Conservation (phyloP, 2,888 invertebrate genomes). For the Andrena bucephala region DNA sequence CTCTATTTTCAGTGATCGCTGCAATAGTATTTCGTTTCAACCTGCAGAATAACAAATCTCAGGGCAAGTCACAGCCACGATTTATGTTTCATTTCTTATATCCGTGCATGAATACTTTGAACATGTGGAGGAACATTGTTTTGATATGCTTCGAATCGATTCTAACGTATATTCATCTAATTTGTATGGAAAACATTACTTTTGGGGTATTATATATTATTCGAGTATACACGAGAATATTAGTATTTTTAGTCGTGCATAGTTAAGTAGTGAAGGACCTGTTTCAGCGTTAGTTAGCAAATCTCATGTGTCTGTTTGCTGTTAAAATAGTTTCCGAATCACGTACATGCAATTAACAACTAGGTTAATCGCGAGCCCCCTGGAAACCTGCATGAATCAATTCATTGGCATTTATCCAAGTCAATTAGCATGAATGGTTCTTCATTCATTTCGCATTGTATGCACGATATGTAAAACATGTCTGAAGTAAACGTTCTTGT, state of each 20-base stretch:
- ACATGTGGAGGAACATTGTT: too few species aligned
- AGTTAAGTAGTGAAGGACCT: too few species aligned
- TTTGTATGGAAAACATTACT: too few species aligned
- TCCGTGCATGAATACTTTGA: too few species aligned
- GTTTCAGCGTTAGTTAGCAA: not conserved
- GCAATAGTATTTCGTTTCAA: not conserved
- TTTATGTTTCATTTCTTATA: too few species aligned
- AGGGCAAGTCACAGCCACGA: not conserved
- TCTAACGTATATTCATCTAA: too few species aligned
- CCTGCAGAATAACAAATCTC: not conserved
- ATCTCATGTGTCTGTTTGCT: not conserved
- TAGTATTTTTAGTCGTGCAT: too few species aligned
- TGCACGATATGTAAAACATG: not conserved
- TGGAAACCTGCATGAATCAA: constrained; percentile 28
- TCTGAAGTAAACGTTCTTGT: not conserved
- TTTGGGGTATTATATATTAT: too few species aligned
- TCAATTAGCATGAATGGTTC: constrained; percentile 34
- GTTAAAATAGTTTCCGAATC: not conserved
- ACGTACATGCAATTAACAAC: constrained; percentile 36
- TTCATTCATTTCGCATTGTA: constrained; percentile 7
- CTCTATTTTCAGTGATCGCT: not conserved
- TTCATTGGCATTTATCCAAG: constrained; percentile 46
- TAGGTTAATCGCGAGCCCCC: constrained; percentile 33
- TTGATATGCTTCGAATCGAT: too few species aligned
- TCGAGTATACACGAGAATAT: too few species aligned